Conservation (phyloP, 2,797 vertebrate species). For the Ptychadena robeensis region DNA sequence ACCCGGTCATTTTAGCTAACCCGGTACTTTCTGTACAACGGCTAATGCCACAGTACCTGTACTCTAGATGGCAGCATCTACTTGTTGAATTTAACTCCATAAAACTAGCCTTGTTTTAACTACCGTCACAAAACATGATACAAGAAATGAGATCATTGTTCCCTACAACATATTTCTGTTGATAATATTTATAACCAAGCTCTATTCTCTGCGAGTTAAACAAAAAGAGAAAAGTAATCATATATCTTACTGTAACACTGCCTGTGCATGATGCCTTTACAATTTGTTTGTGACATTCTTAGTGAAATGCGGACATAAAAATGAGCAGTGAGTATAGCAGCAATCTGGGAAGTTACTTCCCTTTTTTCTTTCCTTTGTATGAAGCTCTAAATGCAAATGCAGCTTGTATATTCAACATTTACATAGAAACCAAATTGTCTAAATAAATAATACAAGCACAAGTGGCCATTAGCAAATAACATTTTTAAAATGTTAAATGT, state of each 20-base stretch:
- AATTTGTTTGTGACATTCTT: neutral
- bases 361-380: neutral
- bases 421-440: neutral
- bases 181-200: conserved; percentile 8
- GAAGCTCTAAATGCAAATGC: neutral
- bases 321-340: neutral
- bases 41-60: conserved; percentile 63
- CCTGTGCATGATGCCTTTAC: neutral
- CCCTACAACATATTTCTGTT: conserved; percentile 20
- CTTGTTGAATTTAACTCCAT: conserved; percentile 69
- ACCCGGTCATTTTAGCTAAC: neutral
- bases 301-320: neutral
- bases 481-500: too few relatives aligned
- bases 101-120: conserved; percentile 44
- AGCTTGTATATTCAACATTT: neutral
- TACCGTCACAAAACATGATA: conserved; percentile 57
- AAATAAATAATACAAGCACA: neutral
- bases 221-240: neutral
- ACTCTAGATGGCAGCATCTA: conserved; percentile 80
- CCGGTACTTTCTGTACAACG: neutral
- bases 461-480: too few relatives aligned
- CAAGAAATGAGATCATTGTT: conserved; percentile 10
- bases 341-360: neutral
- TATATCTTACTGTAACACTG: neutral
- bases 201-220: neutral